These are phyloP conservation scores for Sardina pilchardus DNA, from an alignment of 2,113 vertebrate species.

Conservation along the genomic window DNA sequence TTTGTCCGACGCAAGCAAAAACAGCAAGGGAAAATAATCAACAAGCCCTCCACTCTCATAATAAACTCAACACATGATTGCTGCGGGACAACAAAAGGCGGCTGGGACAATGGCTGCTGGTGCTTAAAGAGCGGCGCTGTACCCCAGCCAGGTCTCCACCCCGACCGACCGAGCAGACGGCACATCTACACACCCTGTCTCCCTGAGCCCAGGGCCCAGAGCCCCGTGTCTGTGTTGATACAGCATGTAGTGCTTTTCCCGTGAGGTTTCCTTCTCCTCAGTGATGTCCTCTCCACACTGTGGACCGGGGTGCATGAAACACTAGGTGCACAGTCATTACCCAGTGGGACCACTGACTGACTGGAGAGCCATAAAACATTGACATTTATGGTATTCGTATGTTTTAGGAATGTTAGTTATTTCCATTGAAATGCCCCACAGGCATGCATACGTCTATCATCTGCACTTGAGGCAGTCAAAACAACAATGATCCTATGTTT, in stretches of 20 bases:
- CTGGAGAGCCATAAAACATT: background rate
- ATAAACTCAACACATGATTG: conserved; percentile 58
- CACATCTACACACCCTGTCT: conserved; percentile 24
- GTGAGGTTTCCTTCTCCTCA: conserved; percentile 49
- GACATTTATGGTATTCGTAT: background rate
- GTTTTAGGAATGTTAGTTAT: background rate
- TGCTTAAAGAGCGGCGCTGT: conserved; percentile 39
- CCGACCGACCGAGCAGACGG: conserved; percentile 9
- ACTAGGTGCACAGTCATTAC: background rate
- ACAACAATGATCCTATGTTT: background rate
- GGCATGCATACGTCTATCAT: background rate
- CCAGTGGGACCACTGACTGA: background rate
- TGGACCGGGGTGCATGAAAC: background rate
- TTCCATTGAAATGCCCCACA: background rate
- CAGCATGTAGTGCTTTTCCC: conserved; percentile 59
- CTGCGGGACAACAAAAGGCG: conserved; percentile 53
- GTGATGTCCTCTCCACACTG: background rate
- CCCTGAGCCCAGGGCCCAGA: conserved; percentile 2
- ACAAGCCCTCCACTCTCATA: conserved; percentile 39
- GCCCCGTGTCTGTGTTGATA: conserved; percentile 62
- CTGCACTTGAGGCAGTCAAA: background rate
- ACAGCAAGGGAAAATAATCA: conserved; percentile 46
- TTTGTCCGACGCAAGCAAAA: conserved; percentile 43
- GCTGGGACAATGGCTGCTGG: conserved; percentile 57
- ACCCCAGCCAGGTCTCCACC: conserved; percentile 43